A percentile compares a stretch with the other conserved stretches of the same genome.
Conservation (phyloP, 2,113 vertebrate genomes). For the Copsychus sechellarum region DNA sequence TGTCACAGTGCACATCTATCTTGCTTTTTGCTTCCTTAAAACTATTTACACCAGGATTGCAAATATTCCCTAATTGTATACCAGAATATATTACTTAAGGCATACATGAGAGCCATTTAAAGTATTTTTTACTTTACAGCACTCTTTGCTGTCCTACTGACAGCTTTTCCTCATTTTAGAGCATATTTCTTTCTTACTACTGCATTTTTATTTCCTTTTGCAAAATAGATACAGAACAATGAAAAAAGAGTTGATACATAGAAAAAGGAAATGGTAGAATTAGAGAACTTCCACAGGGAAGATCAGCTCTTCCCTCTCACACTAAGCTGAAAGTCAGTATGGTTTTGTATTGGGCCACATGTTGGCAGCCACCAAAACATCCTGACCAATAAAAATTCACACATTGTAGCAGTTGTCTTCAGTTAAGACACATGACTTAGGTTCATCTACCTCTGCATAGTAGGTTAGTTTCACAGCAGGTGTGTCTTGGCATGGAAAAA, state of each 20-base stretch:
- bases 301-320: background rate
- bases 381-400: background rate
- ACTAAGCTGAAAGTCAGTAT: background rate
- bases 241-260: background rate
- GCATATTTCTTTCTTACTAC: background rate
- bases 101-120: background rate
- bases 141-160: background rate
- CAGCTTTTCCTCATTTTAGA: background rate
- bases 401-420: background rate
- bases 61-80: background rate
- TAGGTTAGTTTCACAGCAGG: slow-evolving; percentile 94
- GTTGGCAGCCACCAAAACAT: background rate
- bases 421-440: background rate
- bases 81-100: background rate
- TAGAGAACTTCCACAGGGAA: background rate
- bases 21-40: background rate
- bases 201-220: background rate
- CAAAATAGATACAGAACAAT: background rate
- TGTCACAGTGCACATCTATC: background rate
- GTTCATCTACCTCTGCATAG: slow-evolving; percentile 85
- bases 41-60: background rate
- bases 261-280: background rate
- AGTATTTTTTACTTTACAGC: background rate
- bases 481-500: slow-evolving; percentile 94
- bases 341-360: background rate